A percentile compares a stretch with the other conserved stretches of the same genome.
phyloP scores from a whole-genome alignment of 2,888 invertebrate species.

The Blastobasis adustella region DNA sequence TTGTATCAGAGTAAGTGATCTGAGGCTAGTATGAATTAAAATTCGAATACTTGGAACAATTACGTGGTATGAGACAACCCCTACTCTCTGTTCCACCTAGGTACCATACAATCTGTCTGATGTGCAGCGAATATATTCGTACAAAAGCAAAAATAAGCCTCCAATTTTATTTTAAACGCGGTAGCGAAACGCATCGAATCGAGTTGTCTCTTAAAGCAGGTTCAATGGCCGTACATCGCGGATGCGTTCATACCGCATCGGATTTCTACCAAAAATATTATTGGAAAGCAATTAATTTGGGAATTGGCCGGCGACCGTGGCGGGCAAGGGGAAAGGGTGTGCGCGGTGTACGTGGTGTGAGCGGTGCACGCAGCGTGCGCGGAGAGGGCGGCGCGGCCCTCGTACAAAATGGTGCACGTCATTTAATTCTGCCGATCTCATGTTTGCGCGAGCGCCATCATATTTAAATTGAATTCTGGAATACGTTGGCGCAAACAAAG shows the following conservation, averaged over 20 bases:
- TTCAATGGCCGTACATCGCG: neutral
- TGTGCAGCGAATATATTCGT: too few relatives aligned
- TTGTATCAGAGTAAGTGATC: too few relatives aligned
- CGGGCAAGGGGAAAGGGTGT: too few relatives aligned
- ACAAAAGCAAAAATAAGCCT: too few relatives aligned
- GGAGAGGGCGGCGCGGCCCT: slow-evolving; percentile 24
- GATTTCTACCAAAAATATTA: slow-evolving; percentile 47
- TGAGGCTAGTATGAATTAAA: too few relatives aligned
- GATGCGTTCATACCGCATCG: slow-evolving; percentile 7
- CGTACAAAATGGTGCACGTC: slow-evolving; percentile 62
- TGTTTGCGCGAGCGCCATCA: slow-evolving; percentile 65
- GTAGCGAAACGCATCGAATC: neutral
- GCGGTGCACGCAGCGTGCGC: slow-evolving; percentile 1
- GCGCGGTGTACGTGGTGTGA: too few relatives aligned
- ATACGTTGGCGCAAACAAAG: slow-evolving; percentile 53
- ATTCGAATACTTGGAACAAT: too few relatives aligned
- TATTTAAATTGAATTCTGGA: slow-evolving; percentile 70
- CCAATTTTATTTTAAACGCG: slow-evolving; percentile 9
- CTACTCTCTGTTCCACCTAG: too few relatives aligned
- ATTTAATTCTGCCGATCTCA: slow-evolving; percentile 69
- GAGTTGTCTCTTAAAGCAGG: too few relatives aligned
- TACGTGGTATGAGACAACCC: too few relatives aligned
- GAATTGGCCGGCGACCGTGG: slow-evolving; percentile 37
- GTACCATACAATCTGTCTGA: too few relatives aligned
- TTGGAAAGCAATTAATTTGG: slow-evolving; percentile 67